phyloP scores from a whole-genome alignment of 2,888 invertebrate species.

The Limnephilus lunatus region DNA sequence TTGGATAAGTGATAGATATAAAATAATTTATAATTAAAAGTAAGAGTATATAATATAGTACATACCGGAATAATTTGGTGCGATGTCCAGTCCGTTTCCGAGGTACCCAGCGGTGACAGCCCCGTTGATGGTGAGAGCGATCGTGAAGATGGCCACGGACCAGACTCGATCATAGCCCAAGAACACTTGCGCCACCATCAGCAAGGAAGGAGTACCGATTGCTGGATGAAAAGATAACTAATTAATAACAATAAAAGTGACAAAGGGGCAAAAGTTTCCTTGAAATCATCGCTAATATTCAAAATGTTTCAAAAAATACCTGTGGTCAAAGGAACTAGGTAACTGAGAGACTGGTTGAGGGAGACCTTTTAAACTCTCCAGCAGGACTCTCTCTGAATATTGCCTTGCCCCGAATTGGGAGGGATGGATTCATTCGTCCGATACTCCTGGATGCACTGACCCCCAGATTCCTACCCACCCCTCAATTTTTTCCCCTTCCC shows the following conservation, averaged over 20 bases:
- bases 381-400: too few relatives aligned
- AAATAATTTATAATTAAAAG: neutral
- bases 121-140: conserved; percentile 89
- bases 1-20: neutral
- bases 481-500: too few relatives aligned
- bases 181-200: conserved; percentile 87
- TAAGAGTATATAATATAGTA: conserved; percentile 67
- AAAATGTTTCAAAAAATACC: too few relatives aligned
- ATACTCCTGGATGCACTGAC: too few relatives aligned
- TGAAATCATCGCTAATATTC: neutral
- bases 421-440: too few relatives aligned
- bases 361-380: too few relatives aligned
- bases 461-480: too few relatives aligned
- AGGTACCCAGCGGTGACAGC: conserved; percentile 91
- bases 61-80: conserved; percentile 90
- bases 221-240: conserved; percentile 71
- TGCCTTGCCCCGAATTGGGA: too few relatives aligned
- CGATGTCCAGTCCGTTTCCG: conserved; percentile 91
- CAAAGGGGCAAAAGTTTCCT: neutral
- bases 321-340: too few relatives aligned
- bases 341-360: too few relatives aligned
- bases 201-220: conserved; percentile 80
- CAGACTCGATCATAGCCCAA: conserved; percentile 83
- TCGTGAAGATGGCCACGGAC: conserved; percentile 87
- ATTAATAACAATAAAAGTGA: neutral